Conservation (phyloP, 2,797 vertebrate genomes). For the Antennarius maculatus region DNA sequence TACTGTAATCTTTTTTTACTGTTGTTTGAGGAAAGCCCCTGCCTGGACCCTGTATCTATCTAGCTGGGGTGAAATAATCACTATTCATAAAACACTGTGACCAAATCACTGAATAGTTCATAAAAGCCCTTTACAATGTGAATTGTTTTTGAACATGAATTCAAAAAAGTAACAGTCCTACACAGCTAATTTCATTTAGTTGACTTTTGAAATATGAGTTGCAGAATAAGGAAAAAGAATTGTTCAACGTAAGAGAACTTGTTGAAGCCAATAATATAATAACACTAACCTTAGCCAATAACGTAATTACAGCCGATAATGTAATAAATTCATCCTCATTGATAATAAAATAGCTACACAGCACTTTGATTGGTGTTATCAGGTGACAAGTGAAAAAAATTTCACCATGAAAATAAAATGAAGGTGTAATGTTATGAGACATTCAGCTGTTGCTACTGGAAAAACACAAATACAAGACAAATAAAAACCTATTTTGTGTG, state of each 20-base stretch:
- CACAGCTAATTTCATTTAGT: background rate
- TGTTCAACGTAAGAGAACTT: too few relatives aligned
- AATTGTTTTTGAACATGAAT: slow-evolving; percentile 18
- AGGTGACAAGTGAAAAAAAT: background rate
- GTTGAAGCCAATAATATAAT: too few relatives aligned
- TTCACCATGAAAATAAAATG: too few relatives aligned
- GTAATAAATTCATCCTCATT: too few relatives aligned
- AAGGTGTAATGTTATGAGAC: background rate
- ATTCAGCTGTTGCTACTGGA: slow-evolving; percentile 2
- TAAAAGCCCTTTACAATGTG: slow-evolving; percentile 49
- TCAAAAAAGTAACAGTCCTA: slow-evolving; percentile 14
- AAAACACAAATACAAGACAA: background rate
- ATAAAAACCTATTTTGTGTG: slow-evolving; percentile 1
- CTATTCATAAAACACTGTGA: slow-evolving; percentile 19
- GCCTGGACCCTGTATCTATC: background rate
- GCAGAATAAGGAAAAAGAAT: too few relatives aligned
- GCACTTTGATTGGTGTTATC: background rate
- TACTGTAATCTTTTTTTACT: background rate
- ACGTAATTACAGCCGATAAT: too few relatives aligned
- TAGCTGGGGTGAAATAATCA: background rate
- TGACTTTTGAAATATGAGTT: too few relatives aligned
- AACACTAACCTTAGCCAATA: too few relatives aligned
- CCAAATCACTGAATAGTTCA: slow-evolving; percentile 25
- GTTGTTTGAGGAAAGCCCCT: background rate
- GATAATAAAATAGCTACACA: background rate